These are phyloP conservation scores for Sternotherus odoratus DNA, from an alignment of 2,797 vertebrate genomes.

Conservation along the genomic window DNA sequence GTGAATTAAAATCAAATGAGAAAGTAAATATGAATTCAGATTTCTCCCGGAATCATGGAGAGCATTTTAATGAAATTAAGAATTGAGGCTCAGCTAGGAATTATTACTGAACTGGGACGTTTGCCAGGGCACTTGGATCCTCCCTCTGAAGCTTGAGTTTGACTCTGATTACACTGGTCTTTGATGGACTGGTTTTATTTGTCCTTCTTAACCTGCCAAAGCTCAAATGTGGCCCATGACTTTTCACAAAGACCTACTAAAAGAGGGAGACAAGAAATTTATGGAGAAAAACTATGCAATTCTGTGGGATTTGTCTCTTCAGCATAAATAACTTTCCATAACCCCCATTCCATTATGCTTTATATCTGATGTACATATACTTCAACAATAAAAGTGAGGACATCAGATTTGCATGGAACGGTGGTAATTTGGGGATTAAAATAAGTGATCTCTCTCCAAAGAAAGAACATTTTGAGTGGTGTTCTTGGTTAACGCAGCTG, in stretches of 20 bases:
- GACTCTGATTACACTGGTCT: not conserved
- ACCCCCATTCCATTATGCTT: not conserved
- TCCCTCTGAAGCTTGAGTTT: not conserved
- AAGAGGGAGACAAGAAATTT: not conserved
- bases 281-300: no score
- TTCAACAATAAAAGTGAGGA: not conserved
- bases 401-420: not conserved
- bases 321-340: not conserved
- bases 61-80: constrained; percentile 42
- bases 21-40: constrained; percentile 1
- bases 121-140: not conserved
- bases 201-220: not conserved
- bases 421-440: no score
- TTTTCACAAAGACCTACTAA: constrained; percentile 18
- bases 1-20: constrained; percentile 29
- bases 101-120: constrained; percentile 23
- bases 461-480: not conserved
- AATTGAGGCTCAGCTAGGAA: constrained; percentile 52
- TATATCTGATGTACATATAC: not conserved
- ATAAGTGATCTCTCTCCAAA: not conserved
- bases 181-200: not conserved
- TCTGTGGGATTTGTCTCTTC: not conserved
- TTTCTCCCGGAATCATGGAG: constrained; percentile 29
- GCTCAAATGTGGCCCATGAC: not conserved
- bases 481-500: not conserved